phyloP scores from a whole-genome alignment of 2,888 invertebrate species.

The Ornithoptera alexandrae region DNA sequence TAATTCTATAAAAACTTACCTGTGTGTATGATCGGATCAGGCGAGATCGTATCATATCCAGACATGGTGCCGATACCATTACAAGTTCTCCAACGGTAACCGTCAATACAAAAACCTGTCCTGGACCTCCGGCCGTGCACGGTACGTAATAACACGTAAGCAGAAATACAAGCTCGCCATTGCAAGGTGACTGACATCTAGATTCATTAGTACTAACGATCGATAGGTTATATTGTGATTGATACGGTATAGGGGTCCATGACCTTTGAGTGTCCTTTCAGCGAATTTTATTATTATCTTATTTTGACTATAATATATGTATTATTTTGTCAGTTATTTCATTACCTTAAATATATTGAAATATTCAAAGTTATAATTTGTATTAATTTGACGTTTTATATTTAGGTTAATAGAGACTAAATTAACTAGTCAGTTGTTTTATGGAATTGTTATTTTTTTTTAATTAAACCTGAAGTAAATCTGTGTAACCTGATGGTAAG shows the following conservation, averaged over 20 bases:
- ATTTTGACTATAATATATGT: no score
- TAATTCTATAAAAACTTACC: not conserved
- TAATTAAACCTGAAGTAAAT: no score
- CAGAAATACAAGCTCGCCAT: constrained; percentile 15
- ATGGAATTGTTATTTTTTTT: no score
- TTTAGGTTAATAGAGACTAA: no score
- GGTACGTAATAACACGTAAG: not conserved
- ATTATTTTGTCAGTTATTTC: no score
- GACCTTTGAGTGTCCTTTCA: constrained; percentile 1
- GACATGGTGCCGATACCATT: not conserved
- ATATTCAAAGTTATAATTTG: no score
- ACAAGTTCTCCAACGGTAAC: constrained; percentile 10
- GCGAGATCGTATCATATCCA: not conserved
- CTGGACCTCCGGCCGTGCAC: constrained; percentile 16
- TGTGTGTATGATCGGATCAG: not conserved
- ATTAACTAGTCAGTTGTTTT: no score
- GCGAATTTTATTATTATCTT: not conserved
- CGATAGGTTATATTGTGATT: constrained; percentile 19
- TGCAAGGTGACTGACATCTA: constrained; percentile 27
- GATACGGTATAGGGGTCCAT: constrained; percentile 17
- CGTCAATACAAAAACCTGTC: constrained; percentile 20
- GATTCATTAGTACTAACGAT: constrained; percentile 21
- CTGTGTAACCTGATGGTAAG: no score
- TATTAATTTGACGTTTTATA: no score
- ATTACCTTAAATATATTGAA: no score